Base-by-base conservation (phyloP, 2,797 vertebrate genomes). In the Brachyalestes nurse region DNA sequence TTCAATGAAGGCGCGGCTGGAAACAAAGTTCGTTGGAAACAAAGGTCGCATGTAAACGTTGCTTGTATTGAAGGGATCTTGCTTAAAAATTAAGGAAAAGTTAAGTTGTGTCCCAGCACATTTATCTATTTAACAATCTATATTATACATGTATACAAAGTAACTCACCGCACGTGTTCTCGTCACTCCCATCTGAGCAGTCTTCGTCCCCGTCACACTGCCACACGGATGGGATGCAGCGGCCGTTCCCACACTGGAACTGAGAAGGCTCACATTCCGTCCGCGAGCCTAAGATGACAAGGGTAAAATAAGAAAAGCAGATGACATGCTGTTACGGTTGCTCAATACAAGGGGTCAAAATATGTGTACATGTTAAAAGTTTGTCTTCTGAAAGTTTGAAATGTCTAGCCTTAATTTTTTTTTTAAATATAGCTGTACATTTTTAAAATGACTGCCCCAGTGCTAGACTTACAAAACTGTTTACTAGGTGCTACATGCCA, bases 201-300 rank as follows among this genome's bases (percentile, higher is more conserved):
- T 99, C 97, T 86, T 96, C 92, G 17, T 99, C 98, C 4, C 97
- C 97, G 19, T 99, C 98, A 72, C 98, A 99, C 80, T 96, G 95
- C 98, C 98, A 99, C 25, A 99, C 79, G 0, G 95, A 93, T 0
- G 96, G 96, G 90, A 99, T 97, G 85, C 98, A 99, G 84, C 96
- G 97, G 8, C 97, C 97, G 16, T 98, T 99, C 0, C 95, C 95
- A 88, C 98, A 99, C 71, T 96, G 96, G 81, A 98, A 99, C 55
- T 99, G 97, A 53, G 93, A 96, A 55, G 93, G 84, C 51, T 99
- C 97, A 92, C 98, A 99, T 86, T 95, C 95, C 19, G 91, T 88
- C 89, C 90, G 95, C 0, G 93, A 94, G 78, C 95, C 97, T 99
- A 57, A 19, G 19, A 53, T 45, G 75, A 19, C 66, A 61, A 10